A percentile compares a stretch with the other conserved stretches of the same genome.
Evolutionary conservation across 92 coral and sea anemone species (phyloP).

Genomic region (Siderastrea radians): DNA sequence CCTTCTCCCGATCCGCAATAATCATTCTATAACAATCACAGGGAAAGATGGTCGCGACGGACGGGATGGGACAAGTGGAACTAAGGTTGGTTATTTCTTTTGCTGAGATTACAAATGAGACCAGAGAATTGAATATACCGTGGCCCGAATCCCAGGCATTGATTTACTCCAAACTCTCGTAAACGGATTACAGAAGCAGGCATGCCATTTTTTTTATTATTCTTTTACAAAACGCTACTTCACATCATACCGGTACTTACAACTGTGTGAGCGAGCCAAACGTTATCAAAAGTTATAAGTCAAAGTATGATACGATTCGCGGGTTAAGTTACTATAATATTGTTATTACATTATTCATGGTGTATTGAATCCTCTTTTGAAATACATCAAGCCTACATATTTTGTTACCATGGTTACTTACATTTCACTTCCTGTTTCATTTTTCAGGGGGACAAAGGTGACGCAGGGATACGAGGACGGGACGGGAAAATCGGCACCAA

Average conservation of each 20-base stretch:
- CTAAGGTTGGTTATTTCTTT: background rate
- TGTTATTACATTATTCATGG: background rate
- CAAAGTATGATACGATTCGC: too few species aligned
- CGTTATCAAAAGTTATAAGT: too few species aligned
- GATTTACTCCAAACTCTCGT: too few species aligned
- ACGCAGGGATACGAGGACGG: background rate
- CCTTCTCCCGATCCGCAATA: background rate
- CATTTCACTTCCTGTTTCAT: background rate
- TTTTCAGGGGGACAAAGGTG: background rate
- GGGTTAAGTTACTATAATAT: too few species aligned
- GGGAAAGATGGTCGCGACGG: constrained; percentile 1
- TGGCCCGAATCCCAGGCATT: too few species aligned
- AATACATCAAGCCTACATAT: background rate
- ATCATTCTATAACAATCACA: background rate
- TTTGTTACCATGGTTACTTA: background rate
- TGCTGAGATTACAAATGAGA: background rate
- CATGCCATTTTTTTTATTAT: too few species aligned
- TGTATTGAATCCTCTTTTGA: background rate
- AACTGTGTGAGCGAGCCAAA: too few species aligned
- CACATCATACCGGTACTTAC: too few species aligned
- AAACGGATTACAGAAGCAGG: too few species aligned
- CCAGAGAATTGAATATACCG: too few species aligned
- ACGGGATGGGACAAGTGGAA: background rate
- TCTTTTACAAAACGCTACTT: too few species aligned
- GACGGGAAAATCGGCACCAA: background rate